A percentile compares a stretch with the other conserved stretches of the same genome.
These are phyloP conservation scores for Spodoptera exigua DNA, from an alignment of 2,888 invertebrate genomes.

Conservation along the genomic window DNA sequence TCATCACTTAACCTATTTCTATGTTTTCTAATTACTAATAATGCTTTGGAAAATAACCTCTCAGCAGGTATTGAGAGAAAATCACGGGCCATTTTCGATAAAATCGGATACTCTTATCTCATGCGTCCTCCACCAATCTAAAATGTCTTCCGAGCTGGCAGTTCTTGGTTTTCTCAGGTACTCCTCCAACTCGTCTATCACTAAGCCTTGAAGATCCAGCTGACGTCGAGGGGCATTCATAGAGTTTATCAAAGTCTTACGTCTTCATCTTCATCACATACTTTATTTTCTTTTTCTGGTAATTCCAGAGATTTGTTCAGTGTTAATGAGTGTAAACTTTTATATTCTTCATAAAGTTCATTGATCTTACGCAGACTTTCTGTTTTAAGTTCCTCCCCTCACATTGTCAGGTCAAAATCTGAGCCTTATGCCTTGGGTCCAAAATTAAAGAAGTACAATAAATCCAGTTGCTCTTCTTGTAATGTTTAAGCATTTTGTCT, in stretches of 20 bases:
- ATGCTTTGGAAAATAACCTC: too few species aligned
- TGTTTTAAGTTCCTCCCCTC: conserved; percentile 49
- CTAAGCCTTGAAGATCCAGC: conserved; percentile 35
- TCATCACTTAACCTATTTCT: too few species aligned
- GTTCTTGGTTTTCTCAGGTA: conserved; percentile 41
- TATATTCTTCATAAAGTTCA: too few species aligned
- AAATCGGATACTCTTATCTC: conserved; percentile 48
- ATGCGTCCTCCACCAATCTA: conserved; percentile 48
- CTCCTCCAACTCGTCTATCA: conserved; percentile 46
- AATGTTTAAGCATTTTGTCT: conserved; percentile 57
- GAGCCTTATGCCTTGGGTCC: conserved; percentile 57
- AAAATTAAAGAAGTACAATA: conserved; percentile 57
- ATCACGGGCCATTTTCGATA: conserved; percentile 50
- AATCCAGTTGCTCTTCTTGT: conserved; percentile 54
- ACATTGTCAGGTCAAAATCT: conserved; percentile 54
- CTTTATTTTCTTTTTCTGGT: too few species aligned
- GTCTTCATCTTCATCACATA: conserved; percentile 49
- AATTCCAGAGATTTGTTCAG: too few species aligned
- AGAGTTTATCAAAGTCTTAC: conserved; percentile 51
- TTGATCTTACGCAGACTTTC: conserved; percentile 47
- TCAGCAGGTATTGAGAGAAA: conserved; percentile 40
- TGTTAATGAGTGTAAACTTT: too few species aligned
- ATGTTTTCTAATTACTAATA: too few species aligned
- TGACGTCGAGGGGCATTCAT: conserved; percentile 46
- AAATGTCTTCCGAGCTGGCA: conserved; percentile 39